Base-by-base conservation (phyloP, 2,797 vertebrate species). In the Tragopan temminckii region DNA sequence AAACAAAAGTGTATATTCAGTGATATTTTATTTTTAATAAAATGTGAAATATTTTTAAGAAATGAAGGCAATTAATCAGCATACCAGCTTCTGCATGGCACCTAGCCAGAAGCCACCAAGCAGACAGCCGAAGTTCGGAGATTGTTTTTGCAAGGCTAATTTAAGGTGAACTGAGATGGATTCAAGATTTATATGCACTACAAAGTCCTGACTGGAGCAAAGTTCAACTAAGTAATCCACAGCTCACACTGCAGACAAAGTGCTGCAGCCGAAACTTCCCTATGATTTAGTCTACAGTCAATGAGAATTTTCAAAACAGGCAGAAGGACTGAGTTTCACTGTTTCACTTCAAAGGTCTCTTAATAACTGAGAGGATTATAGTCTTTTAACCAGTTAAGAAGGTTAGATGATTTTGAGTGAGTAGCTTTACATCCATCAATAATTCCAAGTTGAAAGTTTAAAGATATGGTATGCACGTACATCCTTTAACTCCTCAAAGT, bases 331-430 rank as follows among this genome's bases (percentile, higher is more conserved):
- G 97, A 98, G 97, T 98, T 97, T 97, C 94, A 95, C 97, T 97
- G 97, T 97, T 98, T 97, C 97, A 98, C 98, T 98, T 99, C 98
- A 99, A 99, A 99, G 98, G 97, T 98, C 98, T 98, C 98, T 98
- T 98, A 98, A 98, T 98, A 98, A 98, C 95, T 97, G 97, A 98
- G 93, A 97, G 97, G 98, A 98, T 99, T 98, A 98, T 98, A 97
- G 96, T 97, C 96, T 98, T 98, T 98, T 99, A 98, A 99, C 98
- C 98, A 96, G 96, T 94, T 98, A 97, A 98, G 97, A 97, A 97
- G 97, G 94, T 97, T 97, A 98, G 94, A 93, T 97, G 96, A 93
- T 96, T 97, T 97, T 96, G 95, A 97, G 85, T n/a, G 64, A 94
- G 95, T 96, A 79, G 89, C 96, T 97, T 97, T 96, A 94, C 96